These are phyloP conservation scores for Nothocercus nigrocapillus DNA, from an alignment of 2,113 vertebrate genomes.

Conservation along the genomic window DNA sequence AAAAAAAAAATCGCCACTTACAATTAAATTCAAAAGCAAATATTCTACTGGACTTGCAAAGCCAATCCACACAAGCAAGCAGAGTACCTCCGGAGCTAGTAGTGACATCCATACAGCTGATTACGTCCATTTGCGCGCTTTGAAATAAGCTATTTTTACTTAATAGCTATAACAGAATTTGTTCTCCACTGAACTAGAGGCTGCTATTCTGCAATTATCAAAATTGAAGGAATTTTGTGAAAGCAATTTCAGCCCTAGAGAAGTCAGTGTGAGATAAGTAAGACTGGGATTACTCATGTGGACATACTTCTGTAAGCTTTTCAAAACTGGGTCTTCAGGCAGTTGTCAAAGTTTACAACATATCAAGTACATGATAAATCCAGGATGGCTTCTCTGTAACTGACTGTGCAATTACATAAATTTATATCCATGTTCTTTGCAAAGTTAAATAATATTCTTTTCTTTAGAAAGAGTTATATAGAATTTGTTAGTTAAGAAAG, in stretches of 20 bases:
- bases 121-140: background rate
- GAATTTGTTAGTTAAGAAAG: background rate
- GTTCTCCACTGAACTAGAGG: background rate
- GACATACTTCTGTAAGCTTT: background rate
- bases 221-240: background rate
- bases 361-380: conserved; percentile 69
- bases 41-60: background rate
- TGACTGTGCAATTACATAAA: background rate
- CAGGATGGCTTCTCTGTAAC: conserved; percentile 70
- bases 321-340: background rate
- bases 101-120: background rate
- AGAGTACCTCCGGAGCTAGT: background rate
- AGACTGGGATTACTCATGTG: background rate
- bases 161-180: background rate
- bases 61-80: background rate
- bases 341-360: background rate
- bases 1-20: background rate
- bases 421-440: background rate
- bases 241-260: background rate
- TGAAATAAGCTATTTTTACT: background rate
- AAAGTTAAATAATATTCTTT: background rate
- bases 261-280: background rate
- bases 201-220: background rate
- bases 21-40: background rate
- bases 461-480: background rate